Evolutionary conservation across 2,888 invertebrate species (phyloP), one percentile per base, ranked within the genome.

Genomic region (Heterodera filipjevi): DNA sequence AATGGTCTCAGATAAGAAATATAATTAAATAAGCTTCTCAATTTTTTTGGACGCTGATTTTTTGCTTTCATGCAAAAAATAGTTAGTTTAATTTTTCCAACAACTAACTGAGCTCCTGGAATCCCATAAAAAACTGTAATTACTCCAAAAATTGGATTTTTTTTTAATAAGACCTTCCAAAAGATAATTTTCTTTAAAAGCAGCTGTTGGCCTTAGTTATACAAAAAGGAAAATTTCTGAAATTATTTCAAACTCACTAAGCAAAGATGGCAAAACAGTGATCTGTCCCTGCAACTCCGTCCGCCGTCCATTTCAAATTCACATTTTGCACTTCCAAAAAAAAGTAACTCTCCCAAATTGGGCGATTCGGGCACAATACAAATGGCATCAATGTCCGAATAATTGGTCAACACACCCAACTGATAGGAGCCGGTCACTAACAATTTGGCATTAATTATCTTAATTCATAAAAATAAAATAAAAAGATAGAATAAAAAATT

Each of bases 361-460:
- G 59, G 27, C 27, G 27, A 59, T 59, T 59, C 59, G n/a, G 59
- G 59, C n/a, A 59, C 27, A 27, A 59, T n/a, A 27, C 59, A 59
- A 59, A 59, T 59, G 10, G 10, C 59, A 59, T 59, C 59, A 27
- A 59, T 59, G 59, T 59, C 59, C 59, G 59, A 59, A n/a, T 59
- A 10, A 27, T 59, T 59, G 59, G 59, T 59, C 27, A 59, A 27
- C 27, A 12, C 27, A 6, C 59, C 59, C 59, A 59, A 59, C 12
- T 27, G 27, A 6, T 59, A 59, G 59, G 59, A 27, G 27, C 59
- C 59, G 3, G 59, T 59, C 10, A 59, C 27, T 6, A 27, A 8
- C n/a, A 59, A 8, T 59, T 59, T 59, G 1, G 59, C 27, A 10
- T 27, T 59, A n/a, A 6, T 27, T 1, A 27, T 59, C 59, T 59